phyloP scores from a whole-genome alignment of 2,797 vertebrate species.

The Sebastes minor region DNA sequence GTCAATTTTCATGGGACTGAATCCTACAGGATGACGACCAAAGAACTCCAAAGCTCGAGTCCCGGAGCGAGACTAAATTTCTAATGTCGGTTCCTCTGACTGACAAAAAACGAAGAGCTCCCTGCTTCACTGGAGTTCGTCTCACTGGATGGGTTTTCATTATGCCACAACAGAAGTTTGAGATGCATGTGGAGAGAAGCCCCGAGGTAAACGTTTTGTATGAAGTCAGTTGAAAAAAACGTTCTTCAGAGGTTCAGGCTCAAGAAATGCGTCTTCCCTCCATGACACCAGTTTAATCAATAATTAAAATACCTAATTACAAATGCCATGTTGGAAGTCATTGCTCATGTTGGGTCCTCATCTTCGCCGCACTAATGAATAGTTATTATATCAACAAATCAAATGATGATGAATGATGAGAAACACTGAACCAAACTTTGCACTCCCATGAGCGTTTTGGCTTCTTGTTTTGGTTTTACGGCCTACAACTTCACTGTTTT shows the following conservation, averaged over 20 bases:
- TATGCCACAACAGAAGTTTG: conserved; percentile 11
- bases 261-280: background rate
- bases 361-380: background rate
- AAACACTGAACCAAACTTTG: background rate
- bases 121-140: conserved; percentile 11
- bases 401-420: background rate
- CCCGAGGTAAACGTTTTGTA: background rate
- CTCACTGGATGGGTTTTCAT: conserved; percentile 13
- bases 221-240: background rate
- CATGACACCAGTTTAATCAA: background rate
- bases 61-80: background rate
- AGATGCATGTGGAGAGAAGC: background rate
- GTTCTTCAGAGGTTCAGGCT: background rate
- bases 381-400: background rate
- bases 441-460: background rate
- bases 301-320: background rate
- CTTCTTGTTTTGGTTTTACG: background rate
- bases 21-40: background rate
- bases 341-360: background rate
- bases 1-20: conserved; percentile 12
- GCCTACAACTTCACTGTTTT: background rate
- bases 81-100: background rate
- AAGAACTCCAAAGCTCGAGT: background rate
- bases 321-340: background rate
- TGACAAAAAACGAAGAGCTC: conserved; percentile 9